Base-by-base conservation (phyloP, 2,888 invertebrate species). In the Hirtodrosophila cameraria region DNA sequence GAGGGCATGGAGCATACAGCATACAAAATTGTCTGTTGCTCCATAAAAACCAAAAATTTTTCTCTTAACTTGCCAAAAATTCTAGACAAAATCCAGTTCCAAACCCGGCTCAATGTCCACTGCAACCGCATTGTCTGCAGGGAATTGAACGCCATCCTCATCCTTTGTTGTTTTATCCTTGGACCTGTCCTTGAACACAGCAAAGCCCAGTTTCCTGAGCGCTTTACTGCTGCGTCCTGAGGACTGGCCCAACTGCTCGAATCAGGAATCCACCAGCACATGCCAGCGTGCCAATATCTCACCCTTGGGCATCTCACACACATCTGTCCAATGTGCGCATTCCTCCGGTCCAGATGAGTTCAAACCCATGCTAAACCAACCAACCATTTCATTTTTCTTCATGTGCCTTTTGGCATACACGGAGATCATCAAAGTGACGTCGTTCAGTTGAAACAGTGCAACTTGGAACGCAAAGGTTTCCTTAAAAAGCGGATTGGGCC, bases 381-480 rank as follows among this genome's bases (percentile, higher is more conserved):
- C 98, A 76, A 98, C 96, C 96, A 98, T 97, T 91, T 98, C 98
- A 88, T 98, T 97, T 76, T 97, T 95, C 90, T 98, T 98, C 75
- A 95, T 95, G 90, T 97, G 96, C 77, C 97, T 95, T 70, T 97
- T 95, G 90, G 97, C 96, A 93, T 98, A 98, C 55, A 98, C 96
- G 0, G 97, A 97, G 68, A 97, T 94, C 95, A 98, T 97, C 72
- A 98, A 92, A 1, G 98, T 98, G 49, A 98, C 98, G 88, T 98
- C 98, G 33, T 95, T 96, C 64, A 98, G 92, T 92, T 98, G 98
- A 91, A 98, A 98, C 73, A 98, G 93, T 31, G 98, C 97, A 88
- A 98, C 97, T 96, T 98, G 98, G 92, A 98, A 98, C 91, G 98
- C 95, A 90, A 98, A 98, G 2, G 97, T 96, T 91, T 98, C 98